Percentiles rank a stretch among this genome's conserved stretches.
phyloP scores from a whole-genome alignment of 92 coral and sea anemone species.

The Palythoa caribaeorum region DNA sequence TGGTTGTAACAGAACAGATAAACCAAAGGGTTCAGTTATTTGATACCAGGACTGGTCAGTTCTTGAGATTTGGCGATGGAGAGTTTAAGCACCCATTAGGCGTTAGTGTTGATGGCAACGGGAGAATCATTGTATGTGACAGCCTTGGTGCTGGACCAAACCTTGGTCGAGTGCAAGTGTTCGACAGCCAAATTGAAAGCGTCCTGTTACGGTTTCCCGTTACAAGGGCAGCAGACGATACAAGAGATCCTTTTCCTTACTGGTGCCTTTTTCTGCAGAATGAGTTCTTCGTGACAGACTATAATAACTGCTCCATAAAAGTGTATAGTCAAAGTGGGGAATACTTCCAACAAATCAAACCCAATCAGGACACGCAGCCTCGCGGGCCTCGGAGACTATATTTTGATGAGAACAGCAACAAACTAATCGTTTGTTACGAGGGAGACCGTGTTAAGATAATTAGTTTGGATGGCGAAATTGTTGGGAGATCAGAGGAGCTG shows the following conservation, averaged over 20 bases:
- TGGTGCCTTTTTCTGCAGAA: background rate
- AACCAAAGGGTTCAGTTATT: conserved; percentile 23
- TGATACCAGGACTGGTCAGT: conserved; percentile 10
- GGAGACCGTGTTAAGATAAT: background rate
- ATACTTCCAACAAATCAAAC: background rate
- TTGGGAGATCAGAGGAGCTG: conserved; percentile 17
- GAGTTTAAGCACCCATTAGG: background rate
- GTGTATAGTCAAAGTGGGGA: background rate
- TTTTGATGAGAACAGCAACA: background rate
- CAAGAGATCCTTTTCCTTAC: background rate
- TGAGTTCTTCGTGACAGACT: conserved; percentile 18
- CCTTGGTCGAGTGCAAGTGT: background rate
- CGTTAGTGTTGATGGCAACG: conserved; percentile 11
- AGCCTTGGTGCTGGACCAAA: background rate
- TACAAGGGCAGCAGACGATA: background rate
- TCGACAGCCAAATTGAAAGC: background rate
- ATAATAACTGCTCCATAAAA: background rate
- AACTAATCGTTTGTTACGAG: conserved; percentile 7
- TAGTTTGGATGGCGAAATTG: conserved; percentile 14
- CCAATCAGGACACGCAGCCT: background rate
- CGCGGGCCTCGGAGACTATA: background rate
- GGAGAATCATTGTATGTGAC: conserved; percentile 35
- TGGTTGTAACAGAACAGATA: background rate
- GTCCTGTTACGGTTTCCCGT: conserved; percentile 8
- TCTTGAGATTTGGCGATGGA: background rate